phyloP scores from a whole-genome alignment of 2,888 invertebrate genomes.

The Hydrotaea cyrtoneurina region DNA sequence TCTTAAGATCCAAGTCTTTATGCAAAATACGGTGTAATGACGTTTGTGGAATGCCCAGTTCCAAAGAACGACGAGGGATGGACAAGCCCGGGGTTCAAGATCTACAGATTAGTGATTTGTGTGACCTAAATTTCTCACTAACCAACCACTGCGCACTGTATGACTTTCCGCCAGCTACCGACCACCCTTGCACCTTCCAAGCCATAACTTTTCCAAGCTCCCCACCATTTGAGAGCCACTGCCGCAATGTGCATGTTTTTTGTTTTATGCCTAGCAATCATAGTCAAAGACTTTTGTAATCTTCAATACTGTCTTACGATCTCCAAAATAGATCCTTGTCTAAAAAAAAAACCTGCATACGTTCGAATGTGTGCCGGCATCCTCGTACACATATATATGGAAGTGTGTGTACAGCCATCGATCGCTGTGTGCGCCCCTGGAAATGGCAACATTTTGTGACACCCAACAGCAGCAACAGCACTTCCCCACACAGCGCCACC shows the following conservation, averaged over 20 bases:
- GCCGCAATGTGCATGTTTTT: slow-evolving; percentile 21
- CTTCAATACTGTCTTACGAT: slow-evolving; percentile 46
- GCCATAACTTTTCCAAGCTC: too few relatives aligned
- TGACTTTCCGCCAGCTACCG: too few relatives aligned
- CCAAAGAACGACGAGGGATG: too few relatives aligned
- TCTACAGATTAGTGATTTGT: too few relatives aligned
- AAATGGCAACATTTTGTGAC: slow-evolving; percentile 41
- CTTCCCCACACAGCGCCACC: slow-evolving; percentile 13
- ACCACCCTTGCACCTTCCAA: too few relatives aligned
- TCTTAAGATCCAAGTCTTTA: too few relatives aligned
- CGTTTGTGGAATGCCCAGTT: too few relatives aligned
- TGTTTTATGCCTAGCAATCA: slow-evolving; percentile 43
- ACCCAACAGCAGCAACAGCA: not conserved
- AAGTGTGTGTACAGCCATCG: not conserved
- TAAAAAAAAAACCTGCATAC: slow-evolving; percentile 9
- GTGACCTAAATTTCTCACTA: too few relatives aligned
- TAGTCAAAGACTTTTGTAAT: slow-evolving; percentile 46
- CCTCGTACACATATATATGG: not conserved
- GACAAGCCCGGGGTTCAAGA: too few relatives aligned
- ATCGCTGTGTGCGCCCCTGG: slow-evolving; percentile 28
- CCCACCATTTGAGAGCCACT: slow-evolving; percentile 24
- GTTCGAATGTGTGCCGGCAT: not conserved
- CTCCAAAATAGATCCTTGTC: slow-evolving; percentile 59
- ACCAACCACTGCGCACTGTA: too few relatives aligned
- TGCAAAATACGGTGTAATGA: too few relatives aligned